These are phyloP conservation scores for Micromussa lordhowensis DNA, from an alignment of 92 coral and sea anemone species.

Conservation along the genomic window DNA sequence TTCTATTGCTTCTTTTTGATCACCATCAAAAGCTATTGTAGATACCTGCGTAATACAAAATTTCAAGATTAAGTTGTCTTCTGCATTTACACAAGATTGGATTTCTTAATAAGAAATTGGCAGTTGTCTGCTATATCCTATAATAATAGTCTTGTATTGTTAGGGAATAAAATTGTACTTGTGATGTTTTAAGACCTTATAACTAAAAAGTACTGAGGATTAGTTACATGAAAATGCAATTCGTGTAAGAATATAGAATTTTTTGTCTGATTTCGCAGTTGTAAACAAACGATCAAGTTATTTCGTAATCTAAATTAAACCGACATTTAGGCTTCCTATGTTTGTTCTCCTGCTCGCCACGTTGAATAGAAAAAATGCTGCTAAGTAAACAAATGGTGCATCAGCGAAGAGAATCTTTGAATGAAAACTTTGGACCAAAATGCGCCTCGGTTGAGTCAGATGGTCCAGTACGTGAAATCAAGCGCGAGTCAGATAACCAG, in stretches of 20 bases:
- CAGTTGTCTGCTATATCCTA: too few relatives aligned
- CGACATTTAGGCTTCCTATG: background rate
- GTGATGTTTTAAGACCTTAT: too few relatives aligned
- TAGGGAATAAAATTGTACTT: too few relatives aligned
- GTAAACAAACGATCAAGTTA: background rate
- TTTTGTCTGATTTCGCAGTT: background rate
- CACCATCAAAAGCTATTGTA: background rate
- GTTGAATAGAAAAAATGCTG: background rate
- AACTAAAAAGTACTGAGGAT: background rate
- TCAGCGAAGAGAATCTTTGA: background rate
- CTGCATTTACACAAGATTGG: background rate
- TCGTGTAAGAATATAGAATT: background rate
- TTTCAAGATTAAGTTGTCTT: too few relatives aligned
- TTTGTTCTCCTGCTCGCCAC: background rate
- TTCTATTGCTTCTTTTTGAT: background rate
- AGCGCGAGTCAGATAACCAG: too few relatives aligned
- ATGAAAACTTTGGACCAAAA: background rate
- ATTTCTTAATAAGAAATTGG: background rate
- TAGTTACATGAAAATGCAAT: too few relatives aligned
- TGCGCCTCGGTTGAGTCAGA: too few relatives aligned
- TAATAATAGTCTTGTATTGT: too few relatives aligned
- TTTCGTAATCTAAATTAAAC: too few relatives aligned
- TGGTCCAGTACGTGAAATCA: background rate
- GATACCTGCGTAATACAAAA: too few relatives aligned
- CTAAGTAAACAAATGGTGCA: background rate